Base-by-base conservation (phyloP, 2,797 vertebrate species). In the Neopelma chrysocephalum region DNA sequence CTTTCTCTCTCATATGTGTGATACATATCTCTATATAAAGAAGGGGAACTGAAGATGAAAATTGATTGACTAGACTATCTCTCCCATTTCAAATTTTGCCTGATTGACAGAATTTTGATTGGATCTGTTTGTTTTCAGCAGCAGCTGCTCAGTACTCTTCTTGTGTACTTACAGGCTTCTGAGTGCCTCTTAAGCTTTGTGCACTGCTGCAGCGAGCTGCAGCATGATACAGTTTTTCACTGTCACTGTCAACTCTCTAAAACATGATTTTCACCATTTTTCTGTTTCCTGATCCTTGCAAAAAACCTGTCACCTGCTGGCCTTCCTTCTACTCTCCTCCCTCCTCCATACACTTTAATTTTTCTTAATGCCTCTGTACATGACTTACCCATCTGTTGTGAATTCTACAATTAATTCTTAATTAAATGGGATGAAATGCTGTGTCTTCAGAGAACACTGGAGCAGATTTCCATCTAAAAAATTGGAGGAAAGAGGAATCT, bases 341-440 rank as follows among this genome's bases (percentile, higher is more conserved):
- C 23, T 8, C 12, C 12, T 81, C 66, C 13, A 3, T 53, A 36
- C 40, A 83, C 43, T 96, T 73, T 32, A 85, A 61, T 91, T 85
- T 78, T 88, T 94, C 61, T 60, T 93, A 56, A 27, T 94, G 72
- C 23, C 47, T 93, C 82, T 90, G 71, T 94, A 78, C 65, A 68
- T 82, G 93, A 72, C 31, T 38, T 96, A 78, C 58, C 90, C 94
- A 96, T 95, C 80, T 96, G 94, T 90, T 93, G 32, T 65, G 70
- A 90, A 73, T 92, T 95, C 65, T 94, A 77, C 82, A 95, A 90
- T 93, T 79, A 93, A 82, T 82, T 94, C n/a, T 89, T 89, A 94
- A 94, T 96, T 94, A 76, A 93, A 80, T 56, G 23, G 83, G 48
- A 72, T 90, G 66, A 92, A 96, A 91, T 87, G 70, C 4, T 92